Percentiles rank a stretch among this genome's conserved stretches.
phyloP scores from a whole-genome alignment of 2,888 invertebrate species.

The Craniophora ligustri region DNA sequence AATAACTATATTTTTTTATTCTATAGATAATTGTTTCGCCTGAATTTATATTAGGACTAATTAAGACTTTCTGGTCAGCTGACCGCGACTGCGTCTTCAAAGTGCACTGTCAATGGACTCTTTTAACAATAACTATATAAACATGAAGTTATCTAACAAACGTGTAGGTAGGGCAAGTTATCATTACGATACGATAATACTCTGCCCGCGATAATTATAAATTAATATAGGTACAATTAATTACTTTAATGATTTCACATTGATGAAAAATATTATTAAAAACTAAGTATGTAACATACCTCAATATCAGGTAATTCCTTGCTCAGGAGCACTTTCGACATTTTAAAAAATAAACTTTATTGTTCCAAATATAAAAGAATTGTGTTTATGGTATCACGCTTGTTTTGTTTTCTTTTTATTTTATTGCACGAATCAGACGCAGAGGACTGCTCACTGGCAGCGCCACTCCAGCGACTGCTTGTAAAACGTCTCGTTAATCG shows the following conservation, averaged over 20 bases:
- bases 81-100: too few species aligned
- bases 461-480: slow-evolving; percentile 78
- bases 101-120: not conserved
- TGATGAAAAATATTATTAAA: slow-evolving; percentile 18
- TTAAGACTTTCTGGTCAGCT: not conserved
- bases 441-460: slow-evolving; percentile 87
- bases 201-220: not conserved
- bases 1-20: too few species aligned
- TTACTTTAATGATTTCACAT: not conserved
- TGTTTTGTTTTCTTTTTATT: slow-evolving; percentile 19
- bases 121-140: not conserved
- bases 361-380: slow-evolving; percentile 2
- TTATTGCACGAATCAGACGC: slow-evolving; percentile 52
- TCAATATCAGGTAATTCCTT: slow-evolving; percentile 95
- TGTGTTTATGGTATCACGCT: slow-evolving; percentile 14
- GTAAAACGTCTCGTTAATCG: slow-evolving; percentile 33
- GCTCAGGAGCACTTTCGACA: slow-evolving; percentile 89
- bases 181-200: not conserved
- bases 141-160: not conserved
- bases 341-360: slow-evolving; percentile 56
- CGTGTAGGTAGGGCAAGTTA: not conserved
- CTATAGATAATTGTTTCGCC: too few species aligned
- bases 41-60: not conserved
- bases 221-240: not conserved
- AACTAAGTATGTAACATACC: slow-evolving; percentile 90